Base-by-base conservation (phyloP, 1,140 invertebrate genomes). In the Batillaria attramentaria region DNA sequence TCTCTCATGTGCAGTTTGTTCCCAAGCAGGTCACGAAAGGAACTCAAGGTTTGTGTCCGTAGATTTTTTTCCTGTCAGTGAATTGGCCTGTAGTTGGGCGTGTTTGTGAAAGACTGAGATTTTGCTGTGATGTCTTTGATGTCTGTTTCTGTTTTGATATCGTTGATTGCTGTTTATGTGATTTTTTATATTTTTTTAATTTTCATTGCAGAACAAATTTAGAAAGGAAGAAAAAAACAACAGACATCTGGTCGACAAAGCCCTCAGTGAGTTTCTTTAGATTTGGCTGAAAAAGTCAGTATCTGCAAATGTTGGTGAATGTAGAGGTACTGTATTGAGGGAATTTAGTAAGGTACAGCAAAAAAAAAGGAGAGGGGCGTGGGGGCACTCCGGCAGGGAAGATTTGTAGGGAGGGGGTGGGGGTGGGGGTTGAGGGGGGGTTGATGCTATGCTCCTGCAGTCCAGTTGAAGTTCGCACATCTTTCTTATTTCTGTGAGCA, bases 1-100 rank as follows among this genome's bases (percentile, higher is more conserved):
- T 94, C 95, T 0, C 87, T 97, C 24, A 97, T 98, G 96, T 92
- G 94, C 74, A 93, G 93, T 70, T 91, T 97, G n/a, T 97, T 97
- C 90, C 94, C 95, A 0, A 93, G 94, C 68, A 92, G 96, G 75
- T 94, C 93, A 1, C 91, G 97, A 5, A 90, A 93, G 60, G 96
- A 97, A 87, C 90, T 98, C 0, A 97, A 98, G 89, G 87, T 88
- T 42, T 80, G n/a, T 42, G n/a, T 72, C 18, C 28, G 10, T 72
- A 42, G 24, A 43, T 72, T 24, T 5, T 42, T 20, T 20, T 18
- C 16, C 28, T 37, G 24, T 69, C 2, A 39, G 18, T 31, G 33
- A 39, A 31, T 10, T 1, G 31, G 39, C 18, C 41, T 72, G 66
- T 69, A 35, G 8, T 13, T 37, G 33, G 10, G 10, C 18, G 16